Evolutionary conservation across 2,113 vertebrate genomes (phyloP), one percentile per base, ranked within the genome.

Genomic region (Cochlearius cochlearius): DNA sequence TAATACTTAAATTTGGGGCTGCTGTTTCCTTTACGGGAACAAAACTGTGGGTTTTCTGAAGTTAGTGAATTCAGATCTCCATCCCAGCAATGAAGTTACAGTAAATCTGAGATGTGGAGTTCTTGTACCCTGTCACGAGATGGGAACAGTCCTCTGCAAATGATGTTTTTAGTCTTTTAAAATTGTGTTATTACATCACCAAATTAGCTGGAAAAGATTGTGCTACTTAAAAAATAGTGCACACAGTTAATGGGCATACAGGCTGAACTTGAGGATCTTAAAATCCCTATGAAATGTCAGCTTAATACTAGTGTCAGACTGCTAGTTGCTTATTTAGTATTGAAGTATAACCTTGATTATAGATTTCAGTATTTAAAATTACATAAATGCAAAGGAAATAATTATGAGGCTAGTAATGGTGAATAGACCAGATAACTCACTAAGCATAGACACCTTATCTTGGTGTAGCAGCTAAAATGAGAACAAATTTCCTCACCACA

Each of bases 311-410:
- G 39, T 68, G 56, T 72, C 71, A 86, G 55, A 78, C 66, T 86
- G 67, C 72, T 92, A 94, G 76, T 94, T 88, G 75, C 83, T 91
- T 94, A 79, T 86, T 95, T 96, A 92, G 30, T 84, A 83, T 83
- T 86, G 47, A 94, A 83, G 34, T 80, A 53, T 38, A 88, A 66
- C 13, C 66, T 88, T 90, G 72, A 91, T 95, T 86, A 94, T 63
- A 62, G 63, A 74, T 94, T 94, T 80, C 75, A 62, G 63, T 73
- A 71, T 83, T 91, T 91, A 83, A 91, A 90, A 71, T 95, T 10
- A 88, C 53, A 63, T 60, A 72, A 94, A 93, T 86, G 47, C 22
- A 67, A 76, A 47, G 69, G 50, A 94, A 93, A 58, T 92, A 77
- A 58, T 83, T 76, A 68, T 1, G 3, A 49, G 9, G 8, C 34